A percentile compares a stretch with the other conserved stretches of the same genome.
These are phyloP conservation scores for Eulemur rufifrons DNA, from an alignment of 2,113 vertebrate genomes.

Conservation along the genomic window DNA sequence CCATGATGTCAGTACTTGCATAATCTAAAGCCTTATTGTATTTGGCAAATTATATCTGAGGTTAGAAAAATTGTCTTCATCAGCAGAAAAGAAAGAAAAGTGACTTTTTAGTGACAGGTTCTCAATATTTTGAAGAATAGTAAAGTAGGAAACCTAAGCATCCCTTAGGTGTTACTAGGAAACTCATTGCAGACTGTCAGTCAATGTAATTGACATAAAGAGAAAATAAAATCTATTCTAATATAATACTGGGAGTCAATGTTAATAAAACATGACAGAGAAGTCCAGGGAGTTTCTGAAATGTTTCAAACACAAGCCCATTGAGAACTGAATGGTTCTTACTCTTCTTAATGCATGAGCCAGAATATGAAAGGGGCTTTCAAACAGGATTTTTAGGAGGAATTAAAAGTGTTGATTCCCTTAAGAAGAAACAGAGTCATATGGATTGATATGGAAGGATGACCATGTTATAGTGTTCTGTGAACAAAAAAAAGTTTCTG, in stretches of 20 bases:
- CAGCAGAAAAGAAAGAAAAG: slow-evolving; percentile 58
- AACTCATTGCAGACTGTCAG: slow-evolving; percentile 72
- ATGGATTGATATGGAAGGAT: not conserved
- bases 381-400: not conserved
- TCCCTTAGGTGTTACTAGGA: slow-evolving; percentile 60
- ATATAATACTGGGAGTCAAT: slow-evolving; percentile 50
- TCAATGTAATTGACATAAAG: slow-evolving; percentile 76
- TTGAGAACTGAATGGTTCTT: not conserved
- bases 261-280: slow-evolving; percentile 67
- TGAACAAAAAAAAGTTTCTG: not conserved
- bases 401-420: not conserved
- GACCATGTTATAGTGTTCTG: not conserved
- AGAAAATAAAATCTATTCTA: slow-evolving; percentile 72
- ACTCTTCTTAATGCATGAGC: not conserved
- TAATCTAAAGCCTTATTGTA: slow-evolving; percentile 50
- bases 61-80: slow-evolving; percentile 64
- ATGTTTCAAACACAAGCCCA: not conserved
- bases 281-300: slow-evolving; percentile 11
- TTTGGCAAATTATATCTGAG: slow-evolving; percentile 56
- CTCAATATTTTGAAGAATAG: slow-evolving; percentile 69
- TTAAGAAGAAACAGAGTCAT: not conserved
- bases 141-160: slow-evolving; percentile 41
- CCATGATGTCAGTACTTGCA: not conserved
- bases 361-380: not conserved
- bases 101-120: slow-evolving; percentile 59